Conservation (phyloP, 2,797 vertebrate species). For the Denticeps clupeoides region DNA sequence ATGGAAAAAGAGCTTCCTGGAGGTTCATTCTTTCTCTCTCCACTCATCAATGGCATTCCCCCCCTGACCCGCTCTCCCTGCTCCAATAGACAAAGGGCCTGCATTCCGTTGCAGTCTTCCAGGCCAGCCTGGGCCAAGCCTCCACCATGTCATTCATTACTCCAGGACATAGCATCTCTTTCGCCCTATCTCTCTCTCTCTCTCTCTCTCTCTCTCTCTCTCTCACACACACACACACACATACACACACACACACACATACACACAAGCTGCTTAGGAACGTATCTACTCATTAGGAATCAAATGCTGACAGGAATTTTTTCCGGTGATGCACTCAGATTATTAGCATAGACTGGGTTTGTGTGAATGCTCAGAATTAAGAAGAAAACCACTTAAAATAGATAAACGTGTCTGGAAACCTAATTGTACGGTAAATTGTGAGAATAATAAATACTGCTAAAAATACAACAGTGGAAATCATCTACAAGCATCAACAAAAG, state of each 20-base stretch:
- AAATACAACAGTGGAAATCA: no score
- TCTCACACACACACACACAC: constrained; percentile 11
- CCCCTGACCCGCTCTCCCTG: constrained; percentile 61
- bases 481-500: no score
- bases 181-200: not conserved
- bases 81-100: constrained; percentile 61
- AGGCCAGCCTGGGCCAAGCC: constrained; percentile 27
- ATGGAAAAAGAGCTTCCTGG: constrained; percentile 61
- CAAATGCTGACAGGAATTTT: not conserved
- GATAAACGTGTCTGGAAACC: no score
- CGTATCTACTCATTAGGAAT: not conserved
- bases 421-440: no score
- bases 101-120: constrained; percentile 66
- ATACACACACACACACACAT: not conserved
- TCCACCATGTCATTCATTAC: constrained; percentile 25
- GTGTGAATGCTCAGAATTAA: not conserved
- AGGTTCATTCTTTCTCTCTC: constrained; percentile 67
- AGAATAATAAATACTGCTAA: no score
- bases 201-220: not conserved
- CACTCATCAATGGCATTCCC: constrained; percentile 71
- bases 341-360: not conserved
- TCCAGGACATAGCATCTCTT: not conserved
- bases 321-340: not conserved
- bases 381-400: not conserved
- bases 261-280: not conserved